Evolutionary conservation across 2,797 vertebrate genomes (phyloP).

Genomic region (Mormyrops boulengeri): DNA sequence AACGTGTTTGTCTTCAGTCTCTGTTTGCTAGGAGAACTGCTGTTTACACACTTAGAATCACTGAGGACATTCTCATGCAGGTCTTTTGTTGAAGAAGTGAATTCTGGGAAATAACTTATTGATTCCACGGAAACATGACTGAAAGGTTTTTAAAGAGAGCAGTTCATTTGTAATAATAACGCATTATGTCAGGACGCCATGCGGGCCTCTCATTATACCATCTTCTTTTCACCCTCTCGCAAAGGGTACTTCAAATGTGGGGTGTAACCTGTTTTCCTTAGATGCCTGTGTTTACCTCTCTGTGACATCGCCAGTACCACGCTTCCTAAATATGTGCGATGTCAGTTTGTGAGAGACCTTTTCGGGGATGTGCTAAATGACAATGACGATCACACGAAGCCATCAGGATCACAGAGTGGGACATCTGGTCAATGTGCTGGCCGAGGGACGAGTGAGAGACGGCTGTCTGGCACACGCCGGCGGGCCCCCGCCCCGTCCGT

Average conservation of each 20-base stretch:
- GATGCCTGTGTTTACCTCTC: not conserved
- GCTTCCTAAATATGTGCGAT: conserved; percentile 27
- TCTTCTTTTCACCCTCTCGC: not conserved
- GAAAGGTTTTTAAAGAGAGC: conserved; percentile 55
- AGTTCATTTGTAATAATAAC: conserved; percentile 48
- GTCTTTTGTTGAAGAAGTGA: conserved; percentile 43
- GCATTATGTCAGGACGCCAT: conserved; percentile 21
- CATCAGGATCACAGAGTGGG: conserved; percentile 50
- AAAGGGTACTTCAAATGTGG: conserved; percentile 10
- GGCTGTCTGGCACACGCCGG: conserved; percentile 32
- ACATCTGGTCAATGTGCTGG: conserved; percentile 61
- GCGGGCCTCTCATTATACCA: conserved; percentile 4
- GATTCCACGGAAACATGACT: conserved; percentile 56
- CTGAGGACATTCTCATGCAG: conserved; percentile 37
- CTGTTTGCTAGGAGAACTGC: conserved; percentile 57
- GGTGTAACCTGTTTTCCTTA: not conserved
- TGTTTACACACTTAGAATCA: conserved; percentile 61
- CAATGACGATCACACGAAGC: conserved; percentile 48
- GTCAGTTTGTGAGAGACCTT: conserved; percentile 50
- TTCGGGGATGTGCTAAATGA: conserved; percentile 56
- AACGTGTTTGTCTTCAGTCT: conserved; percentile 60
- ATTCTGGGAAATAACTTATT: conserved; percentile 56
- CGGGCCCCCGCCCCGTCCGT: conserved; percentile 17
- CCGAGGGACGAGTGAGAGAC: conserved; percentile 32
- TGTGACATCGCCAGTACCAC: not conserved